Percentiles rank a stretch among this genome's conserved stretches.
Conservation (phyloP, 2,113 vertebrate genomes). For the Hipposideros armiger region DNA sequence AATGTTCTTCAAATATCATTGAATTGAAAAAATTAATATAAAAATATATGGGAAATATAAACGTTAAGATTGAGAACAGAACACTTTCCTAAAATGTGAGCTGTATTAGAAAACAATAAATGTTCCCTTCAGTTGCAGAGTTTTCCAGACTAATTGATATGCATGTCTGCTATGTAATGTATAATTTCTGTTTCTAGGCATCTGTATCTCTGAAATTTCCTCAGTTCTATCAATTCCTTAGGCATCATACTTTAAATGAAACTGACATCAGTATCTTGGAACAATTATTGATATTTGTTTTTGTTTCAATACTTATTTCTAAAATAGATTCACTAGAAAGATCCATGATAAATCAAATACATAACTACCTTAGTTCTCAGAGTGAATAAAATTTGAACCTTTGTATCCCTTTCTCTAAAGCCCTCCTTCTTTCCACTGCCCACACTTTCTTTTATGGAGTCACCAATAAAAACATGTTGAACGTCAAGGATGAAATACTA, state of each 20-base stretch:
- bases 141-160: neutral
- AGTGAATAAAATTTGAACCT: neutral
- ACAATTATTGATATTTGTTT: neutral
- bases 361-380: neutral
- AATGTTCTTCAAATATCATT: neutral
- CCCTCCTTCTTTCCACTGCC: neutral
- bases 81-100: neutral
- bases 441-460: neutral
- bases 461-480: neutral
- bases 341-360: neutral
- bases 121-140: neutral
- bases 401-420: neutral
- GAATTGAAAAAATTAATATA: neutral
- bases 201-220: neutral
- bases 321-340: neutral
- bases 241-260: neutral
- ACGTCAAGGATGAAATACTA: neutral
- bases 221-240: neutral
- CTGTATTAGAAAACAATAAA: neutral
- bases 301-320: neutral
- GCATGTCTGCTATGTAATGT: neutral
- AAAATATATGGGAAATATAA: neutral
- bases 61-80: neutral
- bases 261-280: neutral
- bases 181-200: neutral